Percentiles rank a stretch among this genome's conserved stretches.
Conservation (phyloP, 2,888 invertebrate genomes). For the Tipula unca region DNA sequence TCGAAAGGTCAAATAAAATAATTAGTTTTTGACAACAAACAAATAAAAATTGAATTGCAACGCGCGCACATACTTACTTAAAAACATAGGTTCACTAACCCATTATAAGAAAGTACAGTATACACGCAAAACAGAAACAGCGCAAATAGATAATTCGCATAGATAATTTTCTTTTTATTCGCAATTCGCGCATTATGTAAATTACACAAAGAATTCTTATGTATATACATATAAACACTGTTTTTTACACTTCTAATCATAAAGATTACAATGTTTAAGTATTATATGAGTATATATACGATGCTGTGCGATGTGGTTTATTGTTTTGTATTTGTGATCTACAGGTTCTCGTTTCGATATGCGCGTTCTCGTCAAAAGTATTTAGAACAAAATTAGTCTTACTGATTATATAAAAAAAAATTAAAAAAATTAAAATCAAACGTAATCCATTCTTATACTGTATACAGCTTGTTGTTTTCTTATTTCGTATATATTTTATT, state of each 20-base stretch:
- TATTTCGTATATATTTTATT: background rate
- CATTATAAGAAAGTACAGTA: background rate
- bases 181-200: background rate
- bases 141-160: background rate
- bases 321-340: background rate
- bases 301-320: background rate
- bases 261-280: too few relatives aligned
- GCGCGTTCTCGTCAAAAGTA: background rate
- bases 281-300: background rate
- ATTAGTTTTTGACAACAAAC: background rate
- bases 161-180: background rate
- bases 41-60: background rate
- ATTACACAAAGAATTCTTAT: background rate
- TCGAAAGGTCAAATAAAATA: background rate
- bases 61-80: too few relatives aligned
- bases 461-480: background rate
- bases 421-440: background rate
- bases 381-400: slow-evolving; percentile 14
- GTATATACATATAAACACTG: background rate
- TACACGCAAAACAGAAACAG: background rate
- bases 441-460: background rate
- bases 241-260: too few relatives aligned
- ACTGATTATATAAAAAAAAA: background rate
- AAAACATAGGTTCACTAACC: background rate
- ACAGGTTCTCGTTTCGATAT: background rate